Percentiles rank a stretch among this genome's conserved stretches.
These are phyloP conservation scores for Coracopsis vasa DNA, from an alignment of 2,113 vertebrate genomes.

Conservation along the genomic window DNA sequence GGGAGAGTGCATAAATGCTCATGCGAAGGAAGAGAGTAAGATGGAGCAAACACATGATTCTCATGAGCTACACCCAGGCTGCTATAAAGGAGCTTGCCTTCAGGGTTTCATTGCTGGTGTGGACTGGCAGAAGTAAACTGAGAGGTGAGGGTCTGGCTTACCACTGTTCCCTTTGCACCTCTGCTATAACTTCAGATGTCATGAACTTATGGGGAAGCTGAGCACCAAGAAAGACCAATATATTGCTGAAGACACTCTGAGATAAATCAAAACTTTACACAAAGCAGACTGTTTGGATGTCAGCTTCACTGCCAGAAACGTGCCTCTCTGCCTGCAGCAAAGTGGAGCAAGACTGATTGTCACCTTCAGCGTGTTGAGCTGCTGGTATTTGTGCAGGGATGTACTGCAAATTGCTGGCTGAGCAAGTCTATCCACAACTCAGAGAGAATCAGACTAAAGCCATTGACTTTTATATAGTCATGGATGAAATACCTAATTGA, in stretches of 20 bases:
- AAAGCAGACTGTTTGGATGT: not conserved
- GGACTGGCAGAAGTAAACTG: not conserved
- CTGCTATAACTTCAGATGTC: not conserved
- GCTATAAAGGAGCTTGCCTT: not conserved
- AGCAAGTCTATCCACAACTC: not conserved
- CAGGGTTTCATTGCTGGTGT: not conserved
- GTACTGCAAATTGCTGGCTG: not conserved
- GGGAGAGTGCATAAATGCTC: not conserved
- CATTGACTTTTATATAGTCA: not conserved
- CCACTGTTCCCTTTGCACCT: not conserved
- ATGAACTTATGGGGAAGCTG: not conserved
- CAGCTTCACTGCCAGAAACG: not conserved
- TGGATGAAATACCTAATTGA: not conserved
- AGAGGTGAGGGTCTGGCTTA: not conserved
- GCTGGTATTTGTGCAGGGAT: not conserved
- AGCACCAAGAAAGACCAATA: not conserved
- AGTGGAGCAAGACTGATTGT: not conserved
- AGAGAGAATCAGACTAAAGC: not conserved
- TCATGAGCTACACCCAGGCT: not conserved
- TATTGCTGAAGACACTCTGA: not conserved
- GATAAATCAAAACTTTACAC: not conserved
- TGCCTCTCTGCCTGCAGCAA: not conserved
- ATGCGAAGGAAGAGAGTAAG: not conserved
- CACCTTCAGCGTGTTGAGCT: not conserved
- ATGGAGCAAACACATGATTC: not conserved